Evolutionary conservation across 30 jellyfish, hydroid and myxozoan species (phyloP).

Genomic region (Turritopsis dohrnii): DNA sequence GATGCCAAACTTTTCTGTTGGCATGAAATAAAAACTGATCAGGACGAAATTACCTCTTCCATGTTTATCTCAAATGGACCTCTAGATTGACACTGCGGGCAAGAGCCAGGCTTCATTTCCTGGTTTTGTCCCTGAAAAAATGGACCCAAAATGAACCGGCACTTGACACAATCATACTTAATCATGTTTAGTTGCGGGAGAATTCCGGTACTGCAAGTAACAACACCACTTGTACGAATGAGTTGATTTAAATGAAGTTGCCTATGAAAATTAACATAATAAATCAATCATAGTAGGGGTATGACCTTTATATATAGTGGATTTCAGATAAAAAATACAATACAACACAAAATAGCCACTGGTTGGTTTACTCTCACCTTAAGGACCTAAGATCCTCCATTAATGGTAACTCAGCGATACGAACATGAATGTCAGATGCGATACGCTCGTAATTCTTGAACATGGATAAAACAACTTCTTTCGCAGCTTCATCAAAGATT

Average conservation of each 20-base stretch:
- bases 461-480: constrained; percentile 94
- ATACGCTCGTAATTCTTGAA: constrained; percentile 89
- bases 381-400: constrained; percentile 94
- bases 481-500: constrained; percentile 97
- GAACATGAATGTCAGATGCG: constrained; percentile 89
- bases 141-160: constrained; percentile 87
- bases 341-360: too few species aligned
- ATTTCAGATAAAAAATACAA: too few species aligned
- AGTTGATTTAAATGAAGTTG: constrained; percentile 92
- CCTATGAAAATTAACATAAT: too few species aligned
- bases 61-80: constrained; percentile 96
- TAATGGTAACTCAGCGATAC: constrained; percentile 87
- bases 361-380: constrained; percentile 48
- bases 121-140: constrained; percentile 86
- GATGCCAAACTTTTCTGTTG: not conserved
- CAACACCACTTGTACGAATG: constrained; percentile 92
- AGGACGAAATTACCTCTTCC: constrained; percentile 67
- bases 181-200: constrained; percentile 93
- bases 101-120: constrained; percentile 92
- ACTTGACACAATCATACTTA: constrained; percentile 82
- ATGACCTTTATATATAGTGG: too few species aligned
- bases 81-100: constrained; percentile 97
- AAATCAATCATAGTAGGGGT: too few species aligned
- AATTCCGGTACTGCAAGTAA: constrained; percentile 87
- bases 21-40: not conserved